phyloP scores from a whole-genome alignment of 2,797 vertebrate genomes.

The Corythornis leucogaster region DNA sequence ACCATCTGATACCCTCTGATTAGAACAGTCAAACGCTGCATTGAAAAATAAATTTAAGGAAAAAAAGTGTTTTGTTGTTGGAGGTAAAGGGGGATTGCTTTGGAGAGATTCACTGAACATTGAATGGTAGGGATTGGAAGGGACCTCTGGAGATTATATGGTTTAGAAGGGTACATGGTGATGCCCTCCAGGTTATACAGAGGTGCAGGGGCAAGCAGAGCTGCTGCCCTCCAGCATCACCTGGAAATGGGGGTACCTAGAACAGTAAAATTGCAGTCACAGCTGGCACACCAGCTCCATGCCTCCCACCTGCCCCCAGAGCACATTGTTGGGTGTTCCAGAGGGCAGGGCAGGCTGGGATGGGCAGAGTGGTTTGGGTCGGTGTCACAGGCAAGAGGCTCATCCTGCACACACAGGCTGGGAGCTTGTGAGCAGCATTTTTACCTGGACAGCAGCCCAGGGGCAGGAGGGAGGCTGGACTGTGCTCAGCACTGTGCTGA shows the following conservation, averaged over 20 bases:
- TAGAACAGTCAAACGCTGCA: neutral
- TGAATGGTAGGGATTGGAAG: neutral
- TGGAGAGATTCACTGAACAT: neutral
- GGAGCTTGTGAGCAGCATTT: neutral
- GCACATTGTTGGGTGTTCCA: neutral
- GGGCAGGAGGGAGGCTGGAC: neutral
- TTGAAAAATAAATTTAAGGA: neutral
- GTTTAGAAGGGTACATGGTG: neutral
- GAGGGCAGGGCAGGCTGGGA: neutral
- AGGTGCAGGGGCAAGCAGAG: neutral
- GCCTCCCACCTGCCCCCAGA: neutral
- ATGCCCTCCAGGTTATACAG: rapidly evolving
- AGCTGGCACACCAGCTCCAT: neutral
- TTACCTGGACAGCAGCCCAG: neutral
- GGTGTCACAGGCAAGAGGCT: rapidly evolving
- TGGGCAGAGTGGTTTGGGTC: neutral
- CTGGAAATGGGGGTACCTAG: rapidly evolving
- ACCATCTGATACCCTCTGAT: neutral
- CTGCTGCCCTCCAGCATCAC: neutral
- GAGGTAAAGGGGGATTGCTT: neutral
- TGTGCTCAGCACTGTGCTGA: neutral
- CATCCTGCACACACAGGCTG: rapidly evolving
- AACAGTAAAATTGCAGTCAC: neutral
- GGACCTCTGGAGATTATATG: neutral
- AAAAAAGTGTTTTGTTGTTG: neutral